These are phyloP conservation scores for Asbolus verrucosus DNA, from an alignment of 1,140 invertebrate species.

Conservation along the genomic window DNA sequence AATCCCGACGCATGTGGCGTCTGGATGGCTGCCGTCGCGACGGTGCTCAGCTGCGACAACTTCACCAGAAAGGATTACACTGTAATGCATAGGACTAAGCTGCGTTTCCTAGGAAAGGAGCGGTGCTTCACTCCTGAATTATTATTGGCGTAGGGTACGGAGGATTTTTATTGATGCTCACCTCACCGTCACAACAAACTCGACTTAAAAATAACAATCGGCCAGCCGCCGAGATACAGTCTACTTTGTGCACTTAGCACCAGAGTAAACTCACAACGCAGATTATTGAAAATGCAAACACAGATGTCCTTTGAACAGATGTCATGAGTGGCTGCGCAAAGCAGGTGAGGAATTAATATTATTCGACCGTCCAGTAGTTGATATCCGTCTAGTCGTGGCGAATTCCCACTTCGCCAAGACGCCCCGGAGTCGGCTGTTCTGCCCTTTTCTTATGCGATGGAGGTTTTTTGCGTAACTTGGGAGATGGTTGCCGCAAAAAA, in stretches of 20 bases:
- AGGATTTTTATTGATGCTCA: too few species aligned
- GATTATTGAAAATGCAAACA: conserved; percentile 6
- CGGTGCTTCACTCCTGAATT: conserved; percentile 14
- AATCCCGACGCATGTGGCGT: conserved; percentile 51
- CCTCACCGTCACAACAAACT: conserved; percentile 12
- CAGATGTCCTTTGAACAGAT: conserved; percentile 13
- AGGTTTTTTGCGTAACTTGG: not conserved
- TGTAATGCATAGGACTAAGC: conserved; percentile 46
- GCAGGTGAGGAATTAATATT: conserved; percentile 8
- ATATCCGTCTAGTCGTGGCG: too few species aligned
- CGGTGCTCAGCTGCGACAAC: conserved; percentile 53
- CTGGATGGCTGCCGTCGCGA: conserved; percentile 47
- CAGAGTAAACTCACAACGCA: not conserved
- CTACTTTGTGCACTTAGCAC: too few species aligned
- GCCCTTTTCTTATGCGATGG: too few species aligned
- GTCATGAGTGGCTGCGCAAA: not conserved
- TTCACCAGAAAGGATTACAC: conserved; percentile 53
- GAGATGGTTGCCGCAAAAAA: not conserved
- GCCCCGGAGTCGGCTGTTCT: too few species aligned
- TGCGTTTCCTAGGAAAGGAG: conserved; percentile 30
- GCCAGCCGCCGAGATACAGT: not conserved
- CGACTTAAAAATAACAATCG: not conserved
- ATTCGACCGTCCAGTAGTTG: too few species aligned
- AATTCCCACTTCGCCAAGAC: too few species aligned
- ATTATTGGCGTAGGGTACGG: conserved; percentile 5